Percentiles rank a stretch among this genome's conserved stretches.
Evolutionary conservation across 2,888 invertebrate genomes (phyloP).

Genomic region (Meiosimyza platycephala): DNA sequence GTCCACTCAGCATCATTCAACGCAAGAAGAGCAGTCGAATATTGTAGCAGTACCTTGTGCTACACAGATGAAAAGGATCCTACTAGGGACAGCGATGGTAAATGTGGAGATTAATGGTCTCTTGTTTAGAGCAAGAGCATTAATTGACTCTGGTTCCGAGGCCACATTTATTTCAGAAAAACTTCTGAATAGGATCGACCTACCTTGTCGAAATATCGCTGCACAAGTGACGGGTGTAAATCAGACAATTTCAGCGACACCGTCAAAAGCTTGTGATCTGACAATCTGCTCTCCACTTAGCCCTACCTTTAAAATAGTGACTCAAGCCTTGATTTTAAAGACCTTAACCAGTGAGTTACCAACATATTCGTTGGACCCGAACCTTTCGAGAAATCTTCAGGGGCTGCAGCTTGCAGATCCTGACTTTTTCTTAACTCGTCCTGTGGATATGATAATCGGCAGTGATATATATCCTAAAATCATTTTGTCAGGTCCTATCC

Average conservation of each 20-base stretch:
- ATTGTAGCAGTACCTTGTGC: constrained; percentile 5
- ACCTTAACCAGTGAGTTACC: too few relatives aligned
- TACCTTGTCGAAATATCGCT: too few relatives aligned
- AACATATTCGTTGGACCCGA: too few relatives aligned
- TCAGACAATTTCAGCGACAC: constrained; percentile 14
- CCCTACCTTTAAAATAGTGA: constrained; percentile 1
- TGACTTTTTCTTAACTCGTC: too few relatives aligned
- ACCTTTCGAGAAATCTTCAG: too few relatives aligned
- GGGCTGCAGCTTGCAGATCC: constrained; percentile 24
- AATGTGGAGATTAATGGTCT: constrained; percentile 8
- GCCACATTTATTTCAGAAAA: constrained; percentile 40
- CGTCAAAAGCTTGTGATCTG: constrained; percentile 16
- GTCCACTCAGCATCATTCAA: constrained; percentile 6
- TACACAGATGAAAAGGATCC: constrained; percentile 8
- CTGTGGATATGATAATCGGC: too few relatives aligned
- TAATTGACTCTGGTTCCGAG: constrained; percentile 40
- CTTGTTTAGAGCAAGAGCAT: constrained; percentile 27
- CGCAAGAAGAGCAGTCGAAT: background rate
- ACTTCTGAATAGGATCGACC: constrained; percentile 1
- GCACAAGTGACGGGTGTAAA: constrained; percentile 29
- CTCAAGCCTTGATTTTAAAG: background rate
- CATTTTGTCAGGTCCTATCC: too few relatives aligned
- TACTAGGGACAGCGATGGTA: constrained; percentile 35
- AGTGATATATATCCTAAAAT: too few relatives aligned
- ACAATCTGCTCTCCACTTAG: background rate